A percentile compares a stretch with the other conserved stretches of the same genome.
Conservation (phyloP, 1,140 invertebrate genomes). For the Diorhabda sublineata region DNA sequence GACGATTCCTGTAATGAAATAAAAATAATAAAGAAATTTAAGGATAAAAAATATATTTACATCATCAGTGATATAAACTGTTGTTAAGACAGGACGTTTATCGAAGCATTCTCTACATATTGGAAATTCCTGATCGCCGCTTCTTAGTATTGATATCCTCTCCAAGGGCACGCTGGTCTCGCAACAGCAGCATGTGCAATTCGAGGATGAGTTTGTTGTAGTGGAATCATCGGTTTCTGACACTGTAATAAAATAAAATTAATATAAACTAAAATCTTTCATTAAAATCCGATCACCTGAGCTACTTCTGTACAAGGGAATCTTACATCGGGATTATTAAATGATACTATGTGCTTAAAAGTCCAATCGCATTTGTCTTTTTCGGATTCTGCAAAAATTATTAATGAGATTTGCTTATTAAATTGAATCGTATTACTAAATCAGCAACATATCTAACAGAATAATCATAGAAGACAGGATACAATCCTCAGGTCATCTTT, state of each 20-base stretch:
- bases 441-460: no score
- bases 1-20: not conserved
- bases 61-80: not conserved
- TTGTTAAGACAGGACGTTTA: constrained; percentile 8
- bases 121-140: constrained; percentile 9
- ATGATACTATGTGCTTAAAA: not conserved
- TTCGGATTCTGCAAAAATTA: no score
- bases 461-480: no score
- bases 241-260: not conserved
- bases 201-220: not conserved
- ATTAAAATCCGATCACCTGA: not conserved
- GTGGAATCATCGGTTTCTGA: not conserved
- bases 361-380: not conserved
- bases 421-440: no score
- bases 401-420: no score
- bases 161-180: not conserved
- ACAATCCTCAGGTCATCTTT: no score
- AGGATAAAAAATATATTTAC: no score
- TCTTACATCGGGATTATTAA: not conserved
- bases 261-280: not conserved
- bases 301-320: no score
- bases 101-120: constrained; percentile 7
- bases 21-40: no score
- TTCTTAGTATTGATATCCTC: constrained; percentile 5
- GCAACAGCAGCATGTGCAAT: constrained; percentile 11